A percentile compares a stretch with the other conserved stretches of the same genome.
phyloP scores from a whole-genome alignment of 1,140 invertebrate species.

The Calliphora vicina region DNA sequence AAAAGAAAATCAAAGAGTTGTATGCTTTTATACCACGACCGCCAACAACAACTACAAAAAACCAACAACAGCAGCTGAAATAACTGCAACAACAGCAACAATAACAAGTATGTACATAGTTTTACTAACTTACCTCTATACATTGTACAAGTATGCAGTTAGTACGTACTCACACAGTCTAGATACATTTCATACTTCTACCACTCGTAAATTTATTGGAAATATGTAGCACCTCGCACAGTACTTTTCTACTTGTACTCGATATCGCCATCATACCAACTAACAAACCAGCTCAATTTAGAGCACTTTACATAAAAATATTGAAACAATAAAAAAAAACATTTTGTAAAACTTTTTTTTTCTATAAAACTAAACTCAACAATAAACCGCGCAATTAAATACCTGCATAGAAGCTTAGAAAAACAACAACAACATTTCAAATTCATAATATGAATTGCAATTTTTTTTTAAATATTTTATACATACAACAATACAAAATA shows the following conservation, averaged over 20 bases:
- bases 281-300: neutral
- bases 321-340: neutral
- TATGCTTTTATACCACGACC: conserved; percentile 61
- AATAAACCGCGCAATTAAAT: conserved; percentile 4
- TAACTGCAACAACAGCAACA: neutral
- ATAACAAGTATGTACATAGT: neutral
- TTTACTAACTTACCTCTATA: neutral
- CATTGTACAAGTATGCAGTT: neutral
- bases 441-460: neutral
- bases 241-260: neutral
- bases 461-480: neutral
- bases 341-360: neutral
- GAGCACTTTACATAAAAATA: neutral
- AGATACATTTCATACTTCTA: neutral
- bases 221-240: neutral
- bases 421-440: neutral
- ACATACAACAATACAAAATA: neutral
- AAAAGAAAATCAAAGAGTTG: conserved; percentile 63
- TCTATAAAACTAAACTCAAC: neutral
- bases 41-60: conserved; percentile 35
- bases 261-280: neutral
- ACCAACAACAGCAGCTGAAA: neutral
- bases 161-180: neutral
- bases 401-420: neutral
- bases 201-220: neutral